Conservation (phyloP, 2,113 vertebrate species). For the Lepisosteus oculatus region DNA sequence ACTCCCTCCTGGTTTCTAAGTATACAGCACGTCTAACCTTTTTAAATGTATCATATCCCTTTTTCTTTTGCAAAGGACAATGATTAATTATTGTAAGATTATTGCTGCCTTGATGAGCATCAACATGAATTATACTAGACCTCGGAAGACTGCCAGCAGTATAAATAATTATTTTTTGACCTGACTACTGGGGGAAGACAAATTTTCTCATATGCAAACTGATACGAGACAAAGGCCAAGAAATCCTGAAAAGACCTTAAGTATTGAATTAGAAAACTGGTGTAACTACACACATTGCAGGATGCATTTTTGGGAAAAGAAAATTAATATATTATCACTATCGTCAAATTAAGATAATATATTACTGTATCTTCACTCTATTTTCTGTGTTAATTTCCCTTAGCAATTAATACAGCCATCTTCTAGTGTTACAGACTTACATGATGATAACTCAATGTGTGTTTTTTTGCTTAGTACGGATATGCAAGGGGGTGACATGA, state of each 20-base stretch:
- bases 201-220: constrained; percentile 5
- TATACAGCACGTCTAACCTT: background rate
- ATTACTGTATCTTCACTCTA: too few relatives aligned
- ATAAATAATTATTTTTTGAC: constrained; percentile 10
- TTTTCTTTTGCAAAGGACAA: background rate
- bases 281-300: too few relatives aligned
- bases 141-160: background rate
- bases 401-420: too few relatives aligned
- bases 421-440: too few relatives aligned
- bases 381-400: too few relatives aligned
- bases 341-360: too few relatives aligned
- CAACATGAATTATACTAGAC: background rate
- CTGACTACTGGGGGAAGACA: background rate
- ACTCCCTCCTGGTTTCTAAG: constrained; percentile 34
- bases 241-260: background rate
- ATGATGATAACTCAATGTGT: too few relatives aligned
- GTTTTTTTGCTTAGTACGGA: too few relatives aligned
- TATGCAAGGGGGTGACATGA: too few relatives aligned
- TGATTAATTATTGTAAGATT: background rate
- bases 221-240: background rate
- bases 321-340: too few relatives aligned
- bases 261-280: too few relatives aligned
- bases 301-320: too few relatives aligned
- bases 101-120: background rate
- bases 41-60: background rate